phyloP scores from a whole-genome alignment of 2,113 vertebrate genomes.

The Plecturocebus donacophilus region DNA sequence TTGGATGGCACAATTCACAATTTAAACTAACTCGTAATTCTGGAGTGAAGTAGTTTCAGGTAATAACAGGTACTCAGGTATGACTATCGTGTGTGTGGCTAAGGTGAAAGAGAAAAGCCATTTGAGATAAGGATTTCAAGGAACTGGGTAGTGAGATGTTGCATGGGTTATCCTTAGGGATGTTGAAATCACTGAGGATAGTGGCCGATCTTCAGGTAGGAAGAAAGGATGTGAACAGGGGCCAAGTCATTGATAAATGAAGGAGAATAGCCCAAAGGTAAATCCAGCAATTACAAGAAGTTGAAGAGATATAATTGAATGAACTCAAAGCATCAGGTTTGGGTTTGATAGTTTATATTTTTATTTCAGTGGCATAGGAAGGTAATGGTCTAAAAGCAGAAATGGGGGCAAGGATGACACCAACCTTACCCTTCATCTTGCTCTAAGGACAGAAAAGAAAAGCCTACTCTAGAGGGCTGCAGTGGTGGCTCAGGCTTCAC shows the following conservation, averaged over 20 bases:
- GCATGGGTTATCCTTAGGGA: not conserved
- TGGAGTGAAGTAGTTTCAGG: not conserved
- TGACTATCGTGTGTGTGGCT: not conserved
- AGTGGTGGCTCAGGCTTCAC: not conserved
- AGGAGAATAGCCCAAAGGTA: not conserved
- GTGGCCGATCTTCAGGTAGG: not conserved
- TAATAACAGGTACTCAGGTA: not conserved
- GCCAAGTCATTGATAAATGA: not conserved
- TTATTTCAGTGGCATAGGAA: not conserved
- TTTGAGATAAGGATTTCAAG: not conserved
- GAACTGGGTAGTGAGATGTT: not conserved
- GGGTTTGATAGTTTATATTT: not conserved
- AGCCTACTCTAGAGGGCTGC: not conserved
- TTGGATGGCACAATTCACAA: not conserved
- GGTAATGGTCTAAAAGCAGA: constrained; percentile 15
- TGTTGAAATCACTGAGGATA: not conserved
- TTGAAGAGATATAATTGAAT: not conserved
- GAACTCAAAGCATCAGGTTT: not conserved
- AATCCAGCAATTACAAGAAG: not conserved
- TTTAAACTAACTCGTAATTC: not conserved
- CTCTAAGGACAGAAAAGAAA: not conserved
- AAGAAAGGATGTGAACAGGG: not conserved
- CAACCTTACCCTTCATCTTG: not conserved
- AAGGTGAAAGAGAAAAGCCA: not conserved
- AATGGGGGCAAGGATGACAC: not conserved